phyloP scores from a whole-genome alignment of 2,797 vertebrate species.

The Poliocrania exsul region DNA sequence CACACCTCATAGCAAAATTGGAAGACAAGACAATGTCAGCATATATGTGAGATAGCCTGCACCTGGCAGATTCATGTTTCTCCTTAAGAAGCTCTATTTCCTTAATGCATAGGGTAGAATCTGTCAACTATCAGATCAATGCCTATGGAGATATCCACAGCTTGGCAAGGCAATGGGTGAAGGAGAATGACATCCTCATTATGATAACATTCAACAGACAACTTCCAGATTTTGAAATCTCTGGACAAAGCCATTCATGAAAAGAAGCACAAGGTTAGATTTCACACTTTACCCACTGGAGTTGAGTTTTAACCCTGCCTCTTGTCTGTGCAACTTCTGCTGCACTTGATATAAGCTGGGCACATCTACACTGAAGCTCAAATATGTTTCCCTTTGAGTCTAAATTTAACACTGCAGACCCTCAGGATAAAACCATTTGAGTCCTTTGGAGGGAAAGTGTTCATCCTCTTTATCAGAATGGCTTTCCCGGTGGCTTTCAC shows the following conservation, averaged over 20 bases:
- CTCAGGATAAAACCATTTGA: slow-evolving; percentile 71
- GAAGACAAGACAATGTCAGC: not conserved
- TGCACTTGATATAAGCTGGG: slow-evolving; percentile 3
- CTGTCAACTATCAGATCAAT: not conserved
- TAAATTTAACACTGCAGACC: slow-evolving; percentile 64
- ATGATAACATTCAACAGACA: not conserved
- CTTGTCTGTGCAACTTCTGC: slow-evolving; percentile 16
- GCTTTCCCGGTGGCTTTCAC: slow-evolving; percentile 72
- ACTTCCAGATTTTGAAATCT: not conserved
- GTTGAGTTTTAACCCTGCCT: not conserved
- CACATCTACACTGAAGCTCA: not conserved
- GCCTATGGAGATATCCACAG: not conserved
- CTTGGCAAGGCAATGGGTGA: not conserved
- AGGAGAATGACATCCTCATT: not conserved
- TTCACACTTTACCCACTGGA: not conserved
- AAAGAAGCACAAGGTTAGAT: not conserved
- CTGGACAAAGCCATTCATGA: not conserved
- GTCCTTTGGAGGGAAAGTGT: slow-evolving; percentile 51
- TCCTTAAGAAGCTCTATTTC: not conserved
- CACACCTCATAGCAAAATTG: not conserved
- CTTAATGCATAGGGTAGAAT: not conserved
- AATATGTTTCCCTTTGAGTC: slow-evolving; percentile 31
- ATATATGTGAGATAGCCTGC: not conserved
- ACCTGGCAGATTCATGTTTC: not conserved
- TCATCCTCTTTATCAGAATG: slow-evolving; percentile 73